phyloP scores from a whole-genome alignment of 2,113 vertebrate species.

The Chionis minor region DNA sequence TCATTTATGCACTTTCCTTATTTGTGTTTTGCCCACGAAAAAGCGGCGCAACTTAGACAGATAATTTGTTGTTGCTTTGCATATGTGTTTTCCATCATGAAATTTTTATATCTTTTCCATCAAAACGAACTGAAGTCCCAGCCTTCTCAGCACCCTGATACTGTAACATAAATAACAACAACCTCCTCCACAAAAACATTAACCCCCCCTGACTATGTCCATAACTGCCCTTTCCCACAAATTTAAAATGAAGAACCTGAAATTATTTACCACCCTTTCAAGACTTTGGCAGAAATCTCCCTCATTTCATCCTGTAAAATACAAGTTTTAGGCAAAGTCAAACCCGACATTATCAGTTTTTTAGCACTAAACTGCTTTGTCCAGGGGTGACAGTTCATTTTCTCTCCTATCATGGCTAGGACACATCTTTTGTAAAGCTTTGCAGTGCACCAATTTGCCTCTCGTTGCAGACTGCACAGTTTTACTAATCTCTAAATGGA shows the following conservation, averaged over 20 bases:
- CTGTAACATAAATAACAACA: background rate
- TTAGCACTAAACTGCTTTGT: background rate
- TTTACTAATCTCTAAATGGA: background rate
- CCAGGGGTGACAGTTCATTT: background rate
- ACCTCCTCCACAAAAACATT: background rate
- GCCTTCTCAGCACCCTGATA: background rate
- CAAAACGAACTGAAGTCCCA: background rate
- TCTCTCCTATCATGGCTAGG: background rate
- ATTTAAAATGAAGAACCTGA: background rate
- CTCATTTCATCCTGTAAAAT: background rate
- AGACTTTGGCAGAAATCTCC: background rate
- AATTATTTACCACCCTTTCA: background rate
- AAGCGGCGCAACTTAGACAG: slow-evolving; percentile 19
- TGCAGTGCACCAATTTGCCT: background rate
- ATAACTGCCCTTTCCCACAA: background rate
- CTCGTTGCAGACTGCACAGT: background rate
- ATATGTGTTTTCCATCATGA: slow-evolving; percentile 47
- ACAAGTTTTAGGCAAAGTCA: background rate
- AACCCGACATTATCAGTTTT: background rate
- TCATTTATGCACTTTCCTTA: slow-evolving; percentile 13
- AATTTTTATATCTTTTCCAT: slow-evolving; percentile 46
- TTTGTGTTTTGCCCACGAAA: slow-evolving; percentile 38
- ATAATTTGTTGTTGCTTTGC: slow-evolving; percentile 50
- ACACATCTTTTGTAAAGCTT: background rate
- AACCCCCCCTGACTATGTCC: background rate